phyloP scores from a whole-genome alignment of 2,113 vertebrate genomes.

The Gobio gobio region DNA sequence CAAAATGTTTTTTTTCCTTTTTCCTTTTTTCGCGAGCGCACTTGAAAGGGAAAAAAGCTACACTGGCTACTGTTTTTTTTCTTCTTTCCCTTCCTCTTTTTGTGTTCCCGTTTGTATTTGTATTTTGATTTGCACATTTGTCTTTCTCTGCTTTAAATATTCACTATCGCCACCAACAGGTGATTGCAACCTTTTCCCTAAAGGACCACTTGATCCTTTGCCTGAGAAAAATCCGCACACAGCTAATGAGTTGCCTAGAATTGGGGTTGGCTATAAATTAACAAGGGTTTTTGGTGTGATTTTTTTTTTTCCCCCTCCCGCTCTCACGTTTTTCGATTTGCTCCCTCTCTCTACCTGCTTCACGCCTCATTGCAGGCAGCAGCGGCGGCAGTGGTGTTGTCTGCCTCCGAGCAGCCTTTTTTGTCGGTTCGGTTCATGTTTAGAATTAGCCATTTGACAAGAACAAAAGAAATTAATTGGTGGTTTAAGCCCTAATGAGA shows the following conservation, averaged over 20 bases:
- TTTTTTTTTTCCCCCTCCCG: slow-evolving; percentile 7
- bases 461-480: slow-evolving; percentile 99
- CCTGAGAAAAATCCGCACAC: slow-evolving; percentile 62
- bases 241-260: slow-evolving; percentile 67
- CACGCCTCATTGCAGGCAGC: slow-evolving; percentile 63
- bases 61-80: slow-evolving; percentile 55
- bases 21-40: slow-evolving; percentile 48
- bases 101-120: slow-evolving; percentile 69
- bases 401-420: slow-evolving; percentile 68
- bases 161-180: slow-evolving; percentile 64
- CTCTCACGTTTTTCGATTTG: slow-evolving; percentile 52
- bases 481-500: slow-evolving; percentile 97
- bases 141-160: slow-evolving; percentile 50
- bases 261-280: slow-evolving; percentile 72
- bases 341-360: slow-evolving; percentile 72
- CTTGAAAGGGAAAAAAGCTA: slow-evolving; percentile 71
- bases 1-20: slow-evolving; percentile 66
- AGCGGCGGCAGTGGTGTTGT: slow-evolving; percentile 56
- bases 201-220: slow-evolving; percentile 60
- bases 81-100: slow-evolving; percentile 27
- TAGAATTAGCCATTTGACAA: slow-evolving; percentile 93
- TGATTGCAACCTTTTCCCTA: slow-evolving; percentile 72
- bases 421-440: slow-evolving; percentile 84
- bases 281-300: slow-evolving; percentile 69
- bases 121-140: slow-evolving; percentile 67